phyloP scores from a whole-genome alignment of 2,113 vertebrate genomes.

The Edolisoma coerulescens region DNA sequence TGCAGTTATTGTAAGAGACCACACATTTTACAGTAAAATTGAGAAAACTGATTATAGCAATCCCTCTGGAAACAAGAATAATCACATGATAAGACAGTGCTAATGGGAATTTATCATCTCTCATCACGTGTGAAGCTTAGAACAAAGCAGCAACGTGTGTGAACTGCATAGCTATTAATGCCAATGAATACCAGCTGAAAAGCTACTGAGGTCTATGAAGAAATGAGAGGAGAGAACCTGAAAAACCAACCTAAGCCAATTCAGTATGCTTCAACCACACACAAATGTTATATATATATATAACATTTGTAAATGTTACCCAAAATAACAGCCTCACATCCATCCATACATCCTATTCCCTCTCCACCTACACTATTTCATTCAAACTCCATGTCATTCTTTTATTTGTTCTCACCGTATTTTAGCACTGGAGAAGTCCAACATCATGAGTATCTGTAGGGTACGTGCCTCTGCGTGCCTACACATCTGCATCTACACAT shows the following conservation, averaged over 20 bases:
- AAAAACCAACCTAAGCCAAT: not conserved
- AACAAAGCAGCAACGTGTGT: not conserved
- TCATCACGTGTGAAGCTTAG: constrained; percentile 34
- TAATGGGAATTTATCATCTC: constrained; percentile 63
- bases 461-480: not conserved
- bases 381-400: not conserved
- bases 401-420: not conserved
- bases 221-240: not conserved
- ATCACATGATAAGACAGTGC: constrained; percentile 54
- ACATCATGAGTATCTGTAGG: not conserved
- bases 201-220: not conserved
- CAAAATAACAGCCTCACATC: not conserved
- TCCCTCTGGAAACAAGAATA: constrained; percentile 51
- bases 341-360: not conserved
- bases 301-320: not conserved
- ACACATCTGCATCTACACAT: not conserved
- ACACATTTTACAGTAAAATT: constrained; percentile 72
- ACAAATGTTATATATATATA: not conserved
- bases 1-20: constrained; percentile 46
- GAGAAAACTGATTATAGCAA: constrained; percentile 73
- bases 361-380: not conserved
- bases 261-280: not conserved
- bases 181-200: not conserved
- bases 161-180: constrained; percentile 28
- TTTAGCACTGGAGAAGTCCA: not conserved